Percentiles rank a stretch among this genome's conserved stretches.
Evolutionary conservation across 1,140 invertebrate species (phyloP).

Genomic region (Orius laevigatus): DNA sequence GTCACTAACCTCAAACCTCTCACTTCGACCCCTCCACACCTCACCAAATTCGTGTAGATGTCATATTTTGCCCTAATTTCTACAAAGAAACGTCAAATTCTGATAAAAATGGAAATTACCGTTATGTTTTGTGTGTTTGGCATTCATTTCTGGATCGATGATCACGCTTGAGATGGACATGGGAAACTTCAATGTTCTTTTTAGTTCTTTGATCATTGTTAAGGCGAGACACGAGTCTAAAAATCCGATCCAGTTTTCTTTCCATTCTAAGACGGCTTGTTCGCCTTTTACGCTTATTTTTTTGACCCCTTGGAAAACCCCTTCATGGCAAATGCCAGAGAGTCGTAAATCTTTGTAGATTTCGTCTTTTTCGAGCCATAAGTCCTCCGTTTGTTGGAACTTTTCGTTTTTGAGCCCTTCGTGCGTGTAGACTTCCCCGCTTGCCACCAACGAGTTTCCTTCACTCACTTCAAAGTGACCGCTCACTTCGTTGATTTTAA

Average conservation of each 20-base stretch:
- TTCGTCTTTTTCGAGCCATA: slow-evolving; percentile 53
- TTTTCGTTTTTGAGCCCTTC: slow-evolving; percentile 44
- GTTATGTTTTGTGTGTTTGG: slow-evolving; percentile 21
- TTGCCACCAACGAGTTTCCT: slow-evolving; percentile 61
- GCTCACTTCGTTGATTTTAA: slow-evolving; percentile 71
- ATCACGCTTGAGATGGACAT: slow-evolving; percentile 64
- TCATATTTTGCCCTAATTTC: too few species aligned
- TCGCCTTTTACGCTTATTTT: slow-evolving; percentile 33
- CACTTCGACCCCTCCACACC: slow-evolving; percentile 73
- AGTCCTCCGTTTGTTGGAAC: slow-evolving; percentile 23
- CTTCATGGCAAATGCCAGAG: slow-evolving; percentile 84
- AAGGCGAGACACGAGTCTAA: slow-evolving; percentile 92
- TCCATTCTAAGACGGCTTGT: slow-evolving; percentile 45
- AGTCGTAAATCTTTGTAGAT: slow-evolving; percentile 88
- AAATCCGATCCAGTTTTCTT: slow-evolving; percentile 81
- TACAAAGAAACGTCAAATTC: too few species aligned
- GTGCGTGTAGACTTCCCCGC: slow-evolving; percentile 51
- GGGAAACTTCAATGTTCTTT: slow-evolving; percentile 65
- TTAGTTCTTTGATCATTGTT: slow-evolving; percentile 56
- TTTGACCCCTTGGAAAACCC: slow-evolving; percentile 68
- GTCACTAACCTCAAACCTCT: slow-evolving; percentile 77
- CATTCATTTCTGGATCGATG: slow-evolving; percentile 60
- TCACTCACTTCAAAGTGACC: slow-evolving; percentile 89
- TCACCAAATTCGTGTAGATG: too few species aligned
- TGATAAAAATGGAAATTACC: too few species aligned